Evolutionary conservation across 2,888 invertebrate genomes (phyloP), one percentile per base, ranked within the genome.

Genomic region (Mactromeris polynyma): DNA sequence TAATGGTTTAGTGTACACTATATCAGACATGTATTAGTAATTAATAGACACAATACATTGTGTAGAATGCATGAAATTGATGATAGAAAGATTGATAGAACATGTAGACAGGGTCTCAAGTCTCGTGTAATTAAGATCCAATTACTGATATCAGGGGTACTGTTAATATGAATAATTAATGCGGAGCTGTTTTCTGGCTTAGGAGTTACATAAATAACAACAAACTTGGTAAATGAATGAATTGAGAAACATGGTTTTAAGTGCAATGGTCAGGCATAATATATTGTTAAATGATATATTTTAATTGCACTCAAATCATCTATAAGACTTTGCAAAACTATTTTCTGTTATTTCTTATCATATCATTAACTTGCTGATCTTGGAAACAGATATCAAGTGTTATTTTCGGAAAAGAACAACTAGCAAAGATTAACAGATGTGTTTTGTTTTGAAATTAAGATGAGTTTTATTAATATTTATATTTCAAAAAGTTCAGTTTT

Each of bases 121-220:
- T 46, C 69, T 46, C 42, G 21, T 40, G 73, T 73, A 83, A 73
- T 83, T 83, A 73, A 73, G 73, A 83, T 83, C 33, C 69, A 73
- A 73, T 83, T 69, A 69, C 38, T n/a, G 73, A 83, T 83, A 83
- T 46, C 83, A 46, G 40, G 83, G 73, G 83, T 73, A 46, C 83
- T 19, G 42, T 83, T 83, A 33, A 46, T 73, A 83, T 83, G 46
- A 83, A 83, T 83, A 83, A 73, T 83, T 83, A 46, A 83, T 83
- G 33, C 17, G 11, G 1, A 21, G 19, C 36, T 73, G 73, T 73
- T 73, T 73, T 73, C 73, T 73, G 73, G 31, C 19, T 17, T 11
- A 19, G 11, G 33, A 73, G 73, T 73, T 73, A 73, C 33, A 33
- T 73, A 73, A 73, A 73, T 73, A 73, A 73, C 73, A 36, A 73